phyloP scores from a whole-genome alignment of 2,888 invertebrate genomes.

The Heliconius ismenius region DNA sequence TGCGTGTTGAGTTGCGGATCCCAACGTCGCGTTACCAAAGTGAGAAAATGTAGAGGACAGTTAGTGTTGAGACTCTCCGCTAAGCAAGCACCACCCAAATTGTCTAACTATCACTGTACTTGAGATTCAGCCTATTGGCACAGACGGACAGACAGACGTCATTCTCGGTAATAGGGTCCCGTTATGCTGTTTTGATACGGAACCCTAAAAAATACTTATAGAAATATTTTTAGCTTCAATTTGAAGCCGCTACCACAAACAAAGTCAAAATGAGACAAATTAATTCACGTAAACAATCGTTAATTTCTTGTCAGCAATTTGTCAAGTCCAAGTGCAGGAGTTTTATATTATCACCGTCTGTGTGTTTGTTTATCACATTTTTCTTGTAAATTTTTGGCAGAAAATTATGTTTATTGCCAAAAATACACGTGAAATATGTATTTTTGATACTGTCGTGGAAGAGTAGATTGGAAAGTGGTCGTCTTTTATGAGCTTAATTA shows the following conservation, averaged over 20 bases:
- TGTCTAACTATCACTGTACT: no score
- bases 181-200: no score
- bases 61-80: no score
- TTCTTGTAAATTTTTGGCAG: constrained; percentile 30
- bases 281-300: constrained; percentile 12
- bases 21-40: no score
- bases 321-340: not conserved
- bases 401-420: constrained; percentile 12
- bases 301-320: constrained; percentile 15
- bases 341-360: constrained; percentile 7
- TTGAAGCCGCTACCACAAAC: not conserved
- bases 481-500: not conserved
- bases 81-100: no score
- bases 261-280: not conserved
- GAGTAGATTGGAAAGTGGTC: not conserved
- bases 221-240: not conserved
- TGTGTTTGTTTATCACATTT: constrained; percentile 14
- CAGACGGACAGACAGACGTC: no score
- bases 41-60: no score
- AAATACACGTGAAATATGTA: constrained; percentile 3
- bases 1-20: not conserved
- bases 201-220: not conserved
- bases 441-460: not conserved
- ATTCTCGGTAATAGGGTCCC: no score
- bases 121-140: no score